Evolutionary conservation across 2,797 vertebrate species (phyloP).

Genomic region (Premnoplex brunnescens): DNA sequence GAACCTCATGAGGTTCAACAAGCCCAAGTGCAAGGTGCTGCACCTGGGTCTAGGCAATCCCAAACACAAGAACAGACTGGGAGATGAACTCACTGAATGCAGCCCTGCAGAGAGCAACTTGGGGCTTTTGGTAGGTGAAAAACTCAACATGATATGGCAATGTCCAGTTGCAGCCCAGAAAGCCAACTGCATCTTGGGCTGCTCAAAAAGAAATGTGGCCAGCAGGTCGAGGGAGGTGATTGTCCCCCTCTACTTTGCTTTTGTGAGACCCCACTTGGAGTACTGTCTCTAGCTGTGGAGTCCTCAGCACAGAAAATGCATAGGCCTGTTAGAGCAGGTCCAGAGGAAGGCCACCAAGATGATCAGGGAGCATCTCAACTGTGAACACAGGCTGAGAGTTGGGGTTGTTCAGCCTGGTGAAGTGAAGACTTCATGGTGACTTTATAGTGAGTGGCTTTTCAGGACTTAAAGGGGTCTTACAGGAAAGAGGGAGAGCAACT

Average conservation of each 20-base stretch:
- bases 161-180: not conserved
- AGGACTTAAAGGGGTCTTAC: not conserved
- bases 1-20: not conserved
- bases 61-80: not conserved
- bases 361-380: not conserved
- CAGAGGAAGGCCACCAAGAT: too few species aligned
- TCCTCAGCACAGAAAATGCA: not conserved
- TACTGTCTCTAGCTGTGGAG: not conserved
- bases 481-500: too few species aligned
- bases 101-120: not conserved
- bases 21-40: not conserved
- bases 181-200: accelerated
- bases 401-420: too few species aligned
- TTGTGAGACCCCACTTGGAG: not conserved
- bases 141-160: accelerated
- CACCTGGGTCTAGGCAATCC: accelerated
- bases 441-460: accelerated
- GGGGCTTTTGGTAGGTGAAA: not conserved
- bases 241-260: not conserved
- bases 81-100: not conserved
- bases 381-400: accelerated
- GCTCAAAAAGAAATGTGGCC: not conserved
- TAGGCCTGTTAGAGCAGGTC: not conserved
- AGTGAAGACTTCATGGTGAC: not conserved
- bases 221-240: not conserved